Percentiles rank a stretch among this genome's conserved stretches.
These are phyloP conservation scores for Heliocidaris erythrogramma DNA, from an alignment of 35 echinoderm and acorn worm genomes.

Conservation along the genomic window DNA sequence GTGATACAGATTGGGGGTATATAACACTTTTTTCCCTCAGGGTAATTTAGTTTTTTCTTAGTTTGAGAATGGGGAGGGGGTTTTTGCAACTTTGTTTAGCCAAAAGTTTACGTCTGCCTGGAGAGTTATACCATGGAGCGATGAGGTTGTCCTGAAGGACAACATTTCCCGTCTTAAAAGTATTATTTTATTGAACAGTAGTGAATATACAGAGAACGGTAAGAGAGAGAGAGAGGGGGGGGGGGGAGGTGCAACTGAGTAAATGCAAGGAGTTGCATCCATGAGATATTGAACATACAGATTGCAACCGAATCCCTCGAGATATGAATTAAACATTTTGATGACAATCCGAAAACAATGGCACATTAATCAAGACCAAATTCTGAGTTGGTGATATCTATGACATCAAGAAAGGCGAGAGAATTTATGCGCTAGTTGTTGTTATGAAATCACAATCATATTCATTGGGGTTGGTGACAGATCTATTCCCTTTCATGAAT, in stretches of 20 bases:
- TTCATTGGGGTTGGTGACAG: background rate
- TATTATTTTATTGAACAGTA: too few species aligned
- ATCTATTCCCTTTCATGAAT: background rate
- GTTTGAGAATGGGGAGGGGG: too few species aligned
- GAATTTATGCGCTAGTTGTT: background rate
- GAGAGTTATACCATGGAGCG: too few species aligned
- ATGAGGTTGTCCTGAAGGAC: too few species aligned
- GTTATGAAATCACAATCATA: too few species aligned
- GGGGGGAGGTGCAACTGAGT: background rate
- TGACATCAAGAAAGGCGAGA: background rate
- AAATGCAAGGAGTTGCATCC: background rate
- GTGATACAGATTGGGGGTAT: too few species aligned
- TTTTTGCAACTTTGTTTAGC: too few species aligned
- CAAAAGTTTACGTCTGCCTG: too few species aligned
- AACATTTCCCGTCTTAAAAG: too few species aligned
- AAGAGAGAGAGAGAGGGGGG: background rate
- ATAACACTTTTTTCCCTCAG: too few species aligned
- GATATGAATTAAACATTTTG: background rate
- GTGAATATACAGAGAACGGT: too few species aligned
- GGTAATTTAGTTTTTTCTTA: too few species aligned
- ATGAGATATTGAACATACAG: background rate
- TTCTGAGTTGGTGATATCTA: background rate
- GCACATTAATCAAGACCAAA: background rate
- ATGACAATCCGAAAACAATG: background rate
- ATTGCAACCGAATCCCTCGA: background rate